Base-by-base conservation (phyloP, 2,888 invertebrate genomes). In the Phortica magna region DNA sequence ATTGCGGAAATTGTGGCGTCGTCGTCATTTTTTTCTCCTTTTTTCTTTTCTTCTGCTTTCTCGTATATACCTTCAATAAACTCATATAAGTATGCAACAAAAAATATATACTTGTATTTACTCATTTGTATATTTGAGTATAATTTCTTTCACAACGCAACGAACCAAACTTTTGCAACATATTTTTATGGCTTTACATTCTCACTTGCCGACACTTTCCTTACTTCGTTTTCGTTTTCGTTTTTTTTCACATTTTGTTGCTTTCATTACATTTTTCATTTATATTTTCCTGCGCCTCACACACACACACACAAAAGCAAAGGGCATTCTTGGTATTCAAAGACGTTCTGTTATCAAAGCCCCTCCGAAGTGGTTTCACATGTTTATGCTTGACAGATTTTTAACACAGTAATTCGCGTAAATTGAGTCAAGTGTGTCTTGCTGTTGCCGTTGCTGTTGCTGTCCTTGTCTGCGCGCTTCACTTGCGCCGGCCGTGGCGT, bases 1-100 rank as follows among this genome's bases (percentile, higher is more conserved):
- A 88, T 85, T 85, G 85, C 85, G 85, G 88, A 88, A 85, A 88
- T 88, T 85, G 85, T 79, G 85, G 85, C 87, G 81, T 79, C 83
- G 82, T 83, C 79, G 78, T 78, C 80, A 67, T n/a, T 17, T 67
- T 12, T 67, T 67, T 67, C 19, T 7, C 19, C n/a, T 65, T 41
- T 9, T 7, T 65, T 12, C 39, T 12, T 41, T 65, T 39, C 39
- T 61, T 31, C 64, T 31, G 3, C 12, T 22, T 39, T 64, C 12
- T 9, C 5, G 7, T 12, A 31, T 48, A 14, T 48, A 14, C 48
- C 31, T 31, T 31, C 31, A 31, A 31, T 31, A 31, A 31, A 31
- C 31, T 31, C 31, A 31, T 31, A 31, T 31, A 31, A 31, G 31
- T 31, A 31, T 31, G 5, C 6, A n/a, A 17, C 17, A 59, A 17